Conservation (phyloP, 2,113 vertebrate species). For the Chinchilla lanigera region DNA sequence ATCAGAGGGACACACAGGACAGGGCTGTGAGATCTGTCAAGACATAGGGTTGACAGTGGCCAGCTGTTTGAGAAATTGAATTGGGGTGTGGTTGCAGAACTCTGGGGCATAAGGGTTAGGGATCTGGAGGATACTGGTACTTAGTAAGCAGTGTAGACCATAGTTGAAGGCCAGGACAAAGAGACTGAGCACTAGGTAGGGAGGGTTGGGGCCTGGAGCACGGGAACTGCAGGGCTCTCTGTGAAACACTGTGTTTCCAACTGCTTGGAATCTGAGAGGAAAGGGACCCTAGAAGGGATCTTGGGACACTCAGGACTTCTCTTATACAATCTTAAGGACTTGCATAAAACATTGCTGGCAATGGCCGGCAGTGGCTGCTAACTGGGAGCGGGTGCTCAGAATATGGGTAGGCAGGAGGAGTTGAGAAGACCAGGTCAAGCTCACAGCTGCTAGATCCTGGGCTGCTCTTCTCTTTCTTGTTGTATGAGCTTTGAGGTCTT, state of each 20-base stretch:
- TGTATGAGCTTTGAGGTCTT: neutral
- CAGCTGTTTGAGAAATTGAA: neutral
- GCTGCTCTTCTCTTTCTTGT: neutral
- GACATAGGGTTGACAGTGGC: neutral
- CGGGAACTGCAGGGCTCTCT: neutral
- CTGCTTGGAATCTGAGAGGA: neutral
- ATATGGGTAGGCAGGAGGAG: neutral
- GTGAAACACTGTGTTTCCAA: neutral
- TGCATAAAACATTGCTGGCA: neutral
- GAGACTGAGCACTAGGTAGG: neutral
- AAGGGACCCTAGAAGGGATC: neutral
- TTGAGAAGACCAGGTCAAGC: too few species aligned
- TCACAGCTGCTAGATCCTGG: neutral
- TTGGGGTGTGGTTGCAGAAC: neutral
- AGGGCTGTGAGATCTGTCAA: neutral
- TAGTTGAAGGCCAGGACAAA: neutral
- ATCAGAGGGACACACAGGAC: neutral
- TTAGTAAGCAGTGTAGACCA: neutral
- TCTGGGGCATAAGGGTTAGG: neutral
- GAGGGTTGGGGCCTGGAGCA: neutral
- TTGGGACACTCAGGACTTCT: neutral
- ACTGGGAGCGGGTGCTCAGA: neutral
- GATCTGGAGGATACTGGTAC: neutral
- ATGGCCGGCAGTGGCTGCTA: neutral
- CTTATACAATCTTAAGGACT: neutral